phyloP scores from a whole-genome alignment of 2,113 vertebrate genomes.

The Callionymus lyra region DNA sequence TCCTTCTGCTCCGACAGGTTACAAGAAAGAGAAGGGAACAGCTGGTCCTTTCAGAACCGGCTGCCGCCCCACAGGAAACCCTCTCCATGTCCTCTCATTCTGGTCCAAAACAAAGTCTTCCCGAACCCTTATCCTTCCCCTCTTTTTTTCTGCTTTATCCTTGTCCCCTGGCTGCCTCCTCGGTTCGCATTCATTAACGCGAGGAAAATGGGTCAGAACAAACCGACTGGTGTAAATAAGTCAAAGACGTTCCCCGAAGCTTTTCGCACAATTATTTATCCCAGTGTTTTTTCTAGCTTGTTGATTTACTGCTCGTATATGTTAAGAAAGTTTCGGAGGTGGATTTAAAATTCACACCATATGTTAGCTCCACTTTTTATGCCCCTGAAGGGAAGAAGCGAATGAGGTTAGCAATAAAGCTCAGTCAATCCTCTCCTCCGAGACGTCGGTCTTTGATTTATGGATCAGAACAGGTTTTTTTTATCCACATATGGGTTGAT shows the following conservation, averaged over 20 bases:
- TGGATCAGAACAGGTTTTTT: no score
- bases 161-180: constrained; percentile 48
- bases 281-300: no score
- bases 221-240: constrained; percentile 13
- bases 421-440: no score
- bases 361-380: no score
- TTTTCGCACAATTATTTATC: neutral
- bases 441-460: no score
- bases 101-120: constrained; percentile 37
- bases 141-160: constrained; percentile 16
- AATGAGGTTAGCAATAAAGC: no score
- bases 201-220: constrained; percentile 17
- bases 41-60: constrained; percentile 58
- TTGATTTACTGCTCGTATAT: no score
- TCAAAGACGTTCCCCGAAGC: constrained; percentile 3
- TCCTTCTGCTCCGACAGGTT: constrained; percentile 27
- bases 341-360: no score
- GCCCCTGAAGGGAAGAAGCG: no score
- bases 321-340: no score
- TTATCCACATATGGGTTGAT: no score
- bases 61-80: constrained; percentile 49
- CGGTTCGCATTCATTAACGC: constrained; percentile 22
- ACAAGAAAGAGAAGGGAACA: constrained; percentile 43
- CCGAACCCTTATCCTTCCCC: constrained; percentile 9
- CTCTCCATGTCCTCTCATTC: constrained; percentile 33